phyloP scores from a whole-genome alignment of 1,140 invertebrate species.

The Antheraea mylitta region DNA sequence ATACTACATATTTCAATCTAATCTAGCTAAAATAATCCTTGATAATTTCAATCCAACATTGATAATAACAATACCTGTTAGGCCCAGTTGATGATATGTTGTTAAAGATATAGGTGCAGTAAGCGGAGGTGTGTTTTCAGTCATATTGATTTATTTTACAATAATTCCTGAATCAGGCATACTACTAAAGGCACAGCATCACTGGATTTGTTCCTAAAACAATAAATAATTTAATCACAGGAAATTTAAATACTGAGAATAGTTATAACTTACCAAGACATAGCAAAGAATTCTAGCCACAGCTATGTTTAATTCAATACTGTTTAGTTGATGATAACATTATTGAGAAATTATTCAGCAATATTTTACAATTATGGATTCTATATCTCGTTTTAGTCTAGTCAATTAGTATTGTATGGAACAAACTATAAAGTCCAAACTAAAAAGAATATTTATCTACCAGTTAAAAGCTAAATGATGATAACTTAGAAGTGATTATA shows the following conservation, averaged over 20 bases:
- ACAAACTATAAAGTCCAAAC: too few species aligned
- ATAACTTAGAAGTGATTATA: too few species aligned
- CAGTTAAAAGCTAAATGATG: too few species aligned
- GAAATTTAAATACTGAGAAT: neutral
- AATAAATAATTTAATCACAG: neutral
- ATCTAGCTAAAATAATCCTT: neutral
- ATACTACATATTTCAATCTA: neutral
- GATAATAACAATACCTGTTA: constrained; percentile 77
- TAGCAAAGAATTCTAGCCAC: too few species aligned
- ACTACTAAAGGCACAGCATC: neutral
- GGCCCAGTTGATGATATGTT: constrained; percentile 83
- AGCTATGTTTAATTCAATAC: neutral
- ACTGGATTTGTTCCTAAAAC: neutral
- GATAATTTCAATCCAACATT: neutral
- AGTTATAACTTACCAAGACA: neutral
- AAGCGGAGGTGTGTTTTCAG: constrained; percentile 54
- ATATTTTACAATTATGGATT: too few species aligned
- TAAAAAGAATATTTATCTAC: too few species aligned
- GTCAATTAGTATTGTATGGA: too few species aligned
- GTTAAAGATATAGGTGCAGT: constrained; percentile 70
- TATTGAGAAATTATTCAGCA: neutral
- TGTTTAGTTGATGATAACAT: neutral
- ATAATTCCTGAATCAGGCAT: constrained; percentile 3
- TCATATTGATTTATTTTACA: constrained; percentile 48
- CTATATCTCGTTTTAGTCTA: too few species aligned